Evolutionary conservation across 2,797 vertebrate species (phyloP).

Genomic region (Centropyge bicolor): DNA sequence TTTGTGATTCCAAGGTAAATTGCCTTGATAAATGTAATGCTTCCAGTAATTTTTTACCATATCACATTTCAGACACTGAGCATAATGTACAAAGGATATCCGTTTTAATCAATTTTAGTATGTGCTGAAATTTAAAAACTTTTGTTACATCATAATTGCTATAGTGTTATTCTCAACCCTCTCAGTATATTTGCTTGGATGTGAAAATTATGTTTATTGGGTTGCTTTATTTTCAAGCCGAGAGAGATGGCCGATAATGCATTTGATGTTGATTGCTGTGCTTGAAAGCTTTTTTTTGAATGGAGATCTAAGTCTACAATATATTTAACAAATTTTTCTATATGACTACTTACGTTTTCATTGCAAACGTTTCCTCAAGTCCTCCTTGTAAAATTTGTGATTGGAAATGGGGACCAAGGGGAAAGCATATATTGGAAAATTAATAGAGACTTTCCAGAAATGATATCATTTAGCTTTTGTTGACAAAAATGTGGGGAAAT

Average conservation of each 20-base stretch:
- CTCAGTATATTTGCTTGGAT: constrained; percentile 16
- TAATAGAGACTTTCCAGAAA: constrained; percentile 1
- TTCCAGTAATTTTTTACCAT: constrained; percentile 54
- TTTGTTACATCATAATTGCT: constrained; percentile 7
- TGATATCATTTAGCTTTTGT: constrained; percentile 3
- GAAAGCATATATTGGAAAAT: neutral
- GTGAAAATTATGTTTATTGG: constrained; percentile 3
- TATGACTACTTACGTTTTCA: neutral
- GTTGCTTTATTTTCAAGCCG: constrained; percentile 23
- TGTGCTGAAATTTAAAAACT: neutral
- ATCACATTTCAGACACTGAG: constrained; percentile 44
- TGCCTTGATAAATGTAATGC: constrained; percentile 49
- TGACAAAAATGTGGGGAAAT: constrained; percentile 24
- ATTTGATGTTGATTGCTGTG: constrained; percentile 32
- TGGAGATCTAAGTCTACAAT: constrained; percentile 6
- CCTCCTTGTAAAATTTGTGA: constrained; percentile 9
- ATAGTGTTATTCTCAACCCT: constrained; percentile 23
- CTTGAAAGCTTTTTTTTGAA: constrained; percentile 12
- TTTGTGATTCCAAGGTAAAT: constrained; percentile 24
- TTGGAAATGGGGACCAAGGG: constrained; percentile 45
- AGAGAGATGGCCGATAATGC: neutral
- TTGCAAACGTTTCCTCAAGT: neutral
- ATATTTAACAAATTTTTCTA: neutral
- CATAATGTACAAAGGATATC: neutral
- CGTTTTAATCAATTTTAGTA: constrained; percentile 2